Evolutionary conservation across 1,140 invertebrate species (phyloP), one percentile per base, ranked within the genome.

Genomic region (Colletes gigas): DNA sequence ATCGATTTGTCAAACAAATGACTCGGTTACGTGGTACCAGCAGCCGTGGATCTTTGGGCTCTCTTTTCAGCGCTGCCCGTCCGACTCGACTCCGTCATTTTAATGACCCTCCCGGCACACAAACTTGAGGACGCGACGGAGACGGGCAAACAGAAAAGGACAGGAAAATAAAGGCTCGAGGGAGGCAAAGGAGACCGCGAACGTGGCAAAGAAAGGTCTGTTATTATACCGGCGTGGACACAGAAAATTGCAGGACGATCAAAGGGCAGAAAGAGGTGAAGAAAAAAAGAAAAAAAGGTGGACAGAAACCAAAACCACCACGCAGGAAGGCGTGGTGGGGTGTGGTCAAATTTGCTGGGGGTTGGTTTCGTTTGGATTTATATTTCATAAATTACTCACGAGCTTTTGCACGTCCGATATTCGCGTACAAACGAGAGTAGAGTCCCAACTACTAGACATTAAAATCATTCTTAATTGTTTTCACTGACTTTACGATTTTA

Each of bases 311-410:
- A 57, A 75, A 86, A 68, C 30, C 54, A 87, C 76, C 78, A 83
- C 67, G 86, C 65, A 83, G 72, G 82, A 69, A 83, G 90, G 90
- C 90, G 89, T 90, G 88, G 75, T 86, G 83, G 84, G 89, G 90
- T 89, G 89, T 90, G 90, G 89, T 87, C 88, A 85, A 91, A 90
- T 90, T 90, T 89, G 88, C 88, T 85, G 62, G 65, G 90, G 88
- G 87, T 91, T 90, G 88, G 67, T 88, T 86, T 68, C 83, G 71
- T 67, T 79, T 75, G 78, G 80, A 90, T 91, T 91, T 91, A 90
- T 90, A 90, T 89, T 90, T 90, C 89, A 90, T 91, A 91, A 91
- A 91, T 91, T 90, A 91, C 57, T 62, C 17, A 1, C 15, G 12
- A 1, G 14, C 30, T 59, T 41, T 67, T 15, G 4, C 21, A 7